Percentiles rank a stretch among this genome's conserved stretches.
phyloP scores from a whole-genome alignment of 2,888 invertebrate genomes.

The Pocota personata region DNA sequence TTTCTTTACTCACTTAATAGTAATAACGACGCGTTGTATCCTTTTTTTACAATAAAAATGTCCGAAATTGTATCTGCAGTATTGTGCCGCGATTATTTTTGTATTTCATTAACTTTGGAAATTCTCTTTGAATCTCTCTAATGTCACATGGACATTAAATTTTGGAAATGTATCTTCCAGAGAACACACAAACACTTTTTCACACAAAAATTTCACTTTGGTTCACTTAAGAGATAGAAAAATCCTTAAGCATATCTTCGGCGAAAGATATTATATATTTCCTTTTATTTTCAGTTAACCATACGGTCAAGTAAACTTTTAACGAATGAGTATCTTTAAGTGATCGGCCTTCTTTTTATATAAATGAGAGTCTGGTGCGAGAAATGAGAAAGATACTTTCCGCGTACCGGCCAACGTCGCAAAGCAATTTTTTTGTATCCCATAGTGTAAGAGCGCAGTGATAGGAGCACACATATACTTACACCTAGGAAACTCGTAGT shows the following conservation, averaged over 20 bases:
- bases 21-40: constrained; percentile 20
- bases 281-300: constrained; percentile 49
- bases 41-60: constrained; percentile 78
- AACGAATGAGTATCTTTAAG: constrained; percentile 73
- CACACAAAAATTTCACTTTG: constrained; percentile 1
- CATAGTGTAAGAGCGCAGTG: constrained; percentile 13
- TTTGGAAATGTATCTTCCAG: not conserved
- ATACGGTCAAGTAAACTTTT: constrained; percentile 78
- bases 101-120: constrained; percentile 82
- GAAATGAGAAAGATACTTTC: constrained; percentile 63
- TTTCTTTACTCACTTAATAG: constrained; percentile 45
- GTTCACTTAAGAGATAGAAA: not conserved
- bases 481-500: not conserved
- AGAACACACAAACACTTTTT: not conserved
- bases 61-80: constrained; percentile 82
- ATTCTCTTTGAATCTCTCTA: not conserved
- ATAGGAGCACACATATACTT: not conserved
- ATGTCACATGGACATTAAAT: constrained; percentile 39
- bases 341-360: constrained; percentile 70
- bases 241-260: constrained; percentile 8
- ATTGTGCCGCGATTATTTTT: constrained; percentile 82
- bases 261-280: not conserved
- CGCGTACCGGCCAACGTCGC: constrained; percentile 11
- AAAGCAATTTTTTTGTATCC: constrained; percentile 11
- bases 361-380: constrained; percentile 44